Base-by-base conservation (phyloP, 2,888 invertebrate genomes). In the Zaprionus bogoriensis region DNA sequence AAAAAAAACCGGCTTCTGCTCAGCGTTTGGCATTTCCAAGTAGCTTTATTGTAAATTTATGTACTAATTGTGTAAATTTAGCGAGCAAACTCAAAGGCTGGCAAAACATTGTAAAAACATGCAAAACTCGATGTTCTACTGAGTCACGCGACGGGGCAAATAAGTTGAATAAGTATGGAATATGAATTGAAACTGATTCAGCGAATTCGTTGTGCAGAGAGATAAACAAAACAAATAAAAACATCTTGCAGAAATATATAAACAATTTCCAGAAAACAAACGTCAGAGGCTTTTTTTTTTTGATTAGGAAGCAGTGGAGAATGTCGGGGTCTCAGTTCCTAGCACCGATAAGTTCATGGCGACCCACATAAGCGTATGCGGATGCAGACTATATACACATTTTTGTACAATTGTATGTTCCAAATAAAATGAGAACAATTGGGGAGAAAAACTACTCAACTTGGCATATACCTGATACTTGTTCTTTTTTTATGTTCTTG, bases 11-110 rank as follows among this genome's bases (percentile, higher is more conserved):
- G 72, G 75, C 82, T 72, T 32, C 30, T 36, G 46, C 38, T 39
- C 46, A 52, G 55, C 67, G 63, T 57, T 78, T 85, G 85, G 60
- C 82, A 74, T 84, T 78, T 84, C 32, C 39, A 66, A 22, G 3
- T 23, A 1, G 46, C 55, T 61, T 46, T 19, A 30, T 42, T 50
- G 10, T 44, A 32, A 54, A 20, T 12, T 52, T 51, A 68, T 68
- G 59, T 58, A 65, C 59, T 67, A 70, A 81, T 61, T 63, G 57
- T 66, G 65, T 69, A 66, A 73, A 64, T 66, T 57, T 23, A 38
- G 30, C 25, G 2, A 45, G 46, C 10, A 59, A 59, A 27, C 48
- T 59, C 17, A 14, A 36, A 36, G 7, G 32, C 19, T 36, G 12
- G 30, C 22, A 27, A 44, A 27, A 32, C 25, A 41, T 52, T 47